Base-by-base conservation (phyloP, 2,113 vertebrate species). In the Miniopterus natalensis region DNA sequence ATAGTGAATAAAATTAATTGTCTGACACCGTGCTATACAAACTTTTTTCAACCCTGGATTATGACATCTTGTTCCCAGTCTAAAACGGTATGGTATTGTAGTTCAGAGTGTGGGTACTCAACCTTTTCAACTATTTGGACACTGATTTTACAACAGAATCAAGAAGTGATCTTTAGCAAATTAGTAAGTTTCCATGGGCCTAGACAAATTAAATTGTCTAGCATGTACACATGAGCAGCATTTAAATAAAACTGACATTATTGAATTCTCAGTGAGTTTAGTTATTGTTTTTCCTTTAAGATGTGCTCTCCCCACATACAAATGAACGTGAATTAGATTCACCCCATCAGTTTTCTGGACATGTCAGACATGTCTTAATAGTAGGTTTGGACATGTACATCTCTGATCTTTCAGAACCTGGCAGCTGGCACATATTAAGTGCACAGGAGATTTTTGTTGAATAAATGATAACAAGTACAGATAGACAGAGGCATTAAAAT, bases 321-420 rank as follows among this genome's bases (percentile, higher is more conserved):
- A 89, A 92, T 63, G 81, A 25, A 68, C 81, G 17, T 78, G 49
- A 83, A 92, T 92, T 85, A 78, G 65, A 88, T 57, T 71, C 66
- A 25, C 11, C 5, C 42, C 10, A 77, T 89, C 49, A 55, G 23
- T 75, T 71, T 88, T 18, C 65, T 6, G 78, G 68, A 89, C 42
- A 61, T 74, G 68, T 20, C 9, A 86, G 8, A 53, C 63, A 87
- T 42, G 9, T 53, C 51, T 87, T 80, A 65, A 88, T n/a, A 73
- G 47, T 51, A 70, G 9, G 18, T 68, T 47, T 59, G 51, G 40
- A 96, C 6, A 51, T 21, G 86, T 8, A n/a, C 1, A 45, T 65
- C 29, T 36, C 29, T 75, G 8, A 42, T 65, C 8, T 84, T 84
- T 93, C 27, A 68, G 5, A 42, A 42, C 2, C 9, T 81, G 55